Evolutionary conservation across 2,888 invertebrate genomes (phyloP), one percentile per base, ranked within the genome.

Genomic region (Halictus quadricinctus): DNA sequence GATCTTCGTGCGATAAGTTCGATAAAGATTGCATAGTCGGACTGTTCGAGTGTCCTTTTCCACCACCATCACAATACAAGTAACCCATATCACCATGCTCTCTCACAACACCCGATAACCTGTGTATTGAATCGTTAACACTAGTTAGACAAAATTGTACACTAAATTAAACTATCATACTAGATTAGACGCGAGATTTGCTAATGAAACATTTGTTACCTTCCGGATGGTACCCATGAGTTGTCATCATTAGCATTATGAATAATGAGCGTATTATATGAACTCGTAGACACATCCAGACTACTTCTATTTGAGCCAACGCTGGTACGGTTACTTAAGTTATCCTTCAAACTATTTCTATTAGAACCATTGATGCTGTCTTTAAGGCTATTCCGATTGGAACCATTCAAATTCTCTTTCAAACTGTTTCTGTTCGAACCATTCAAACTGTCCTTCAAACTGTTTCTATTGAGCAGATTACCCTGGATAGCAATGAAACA

Each of bases 211-310:
- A 21, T 74, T n/a, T 64, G 58, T 81, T 87, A 95, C 94, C 95
- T 94, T 94, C 95, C 96, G 79, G 94, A 93, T 80, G 94, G 94
- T 79, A 96, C 96, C 97, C 97, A 97, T 25, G 96, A 96, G 92
- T 97, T 97, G 92, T 97, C 97, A 89, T 96, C 96, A 86, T 96
- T 96, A 54, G 96, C 96, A 93, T 96, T 97, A 93, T 98, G 97
- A 92, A 98, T 98, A 89, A 98, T 97, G 72, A 98, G 96, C 21
- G 98, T 98, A 93, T 97, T 97, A 93, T 97, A 98, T 4, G 97
- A 97, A 79, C 97, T 97, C 13, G 97, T 97, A 48, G 97, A 97
- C 7, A 97, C 97, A 93, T 97, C 97, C 90, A 97, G 94, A 46
- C 96, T 96, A 90, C 96, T 96, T 81, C 96, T 95, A 92, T 96